Conservation (phyloP, 2,113 vertebrate species). For the Catharus bicknelli region DNA sequence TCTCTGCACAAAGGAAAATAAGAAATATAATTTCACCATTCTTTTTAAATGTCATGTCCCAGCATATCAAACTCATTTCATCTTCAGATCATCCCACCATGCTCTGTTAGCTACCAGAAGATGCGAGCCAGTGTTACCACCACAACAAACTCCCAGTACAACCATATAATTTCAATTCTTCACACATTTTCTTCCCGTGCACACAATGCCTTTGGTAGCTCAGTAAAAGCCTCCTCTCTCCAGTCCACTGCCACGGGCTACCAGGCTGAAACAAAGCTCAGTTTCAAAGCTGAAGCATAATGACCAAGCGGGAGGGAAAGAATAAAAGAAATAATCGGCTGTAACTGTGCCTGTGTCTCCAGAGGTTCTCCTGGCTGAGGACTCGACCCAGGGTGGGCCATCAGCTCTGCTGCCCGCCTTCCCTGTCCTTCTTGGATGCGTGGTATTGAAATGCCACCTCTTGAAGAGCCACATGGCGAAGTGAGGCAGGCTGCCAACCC, state of each 20-base stretch:
- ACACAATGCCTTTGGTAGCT: conserved; percentile 47
- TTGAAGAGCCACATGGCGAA: background rate
- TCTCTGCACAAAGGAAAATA: conserved; percentile 22
- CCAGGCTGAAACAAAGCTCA: conserved; percentile 64
- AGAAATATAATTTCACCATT: conserved; percentile 46
- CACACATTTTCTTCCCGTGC: conserved; percentile 53
- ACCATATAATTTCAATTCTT: conserved; percentile 68
- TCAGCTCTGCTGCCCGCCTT: background rate
- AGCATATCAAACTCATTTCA: conserved; percentile 31
- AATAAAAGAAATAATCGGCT: background rate
- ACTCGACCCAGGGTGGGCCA: background rate
- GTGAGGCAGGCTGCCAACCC: conserved; percentile 4
- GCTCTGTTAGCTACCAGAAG: conserved; percentile 25
- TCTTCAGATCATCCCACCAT: conserved; percentile 32
- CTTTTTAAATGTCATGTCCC: conserved; percentile 40
- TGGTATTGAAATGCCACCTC: conserved; percentile 36
- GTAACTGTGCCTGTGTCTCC: conserved; percentile 2
- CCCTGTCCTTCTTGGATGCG: background rate
- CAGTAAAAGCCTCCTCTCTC: conserved; percentile 45
- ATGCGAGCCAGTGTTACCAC: conserved; percentile 1
- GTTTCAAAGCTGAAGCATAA: conserved; percentile 50
- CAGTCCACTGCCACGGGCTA: conserved; percentile 57
- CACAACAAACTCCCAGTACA: conserved; percentile 45
- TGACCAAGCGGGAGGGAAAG: conserved; percentile 33
- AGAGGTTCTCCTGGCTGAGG: conserved; percentile 15